phyloP scores from a whole-genome alignment of 2,888 invertebrate genomes.

The Mantis religiosa region DNA sequence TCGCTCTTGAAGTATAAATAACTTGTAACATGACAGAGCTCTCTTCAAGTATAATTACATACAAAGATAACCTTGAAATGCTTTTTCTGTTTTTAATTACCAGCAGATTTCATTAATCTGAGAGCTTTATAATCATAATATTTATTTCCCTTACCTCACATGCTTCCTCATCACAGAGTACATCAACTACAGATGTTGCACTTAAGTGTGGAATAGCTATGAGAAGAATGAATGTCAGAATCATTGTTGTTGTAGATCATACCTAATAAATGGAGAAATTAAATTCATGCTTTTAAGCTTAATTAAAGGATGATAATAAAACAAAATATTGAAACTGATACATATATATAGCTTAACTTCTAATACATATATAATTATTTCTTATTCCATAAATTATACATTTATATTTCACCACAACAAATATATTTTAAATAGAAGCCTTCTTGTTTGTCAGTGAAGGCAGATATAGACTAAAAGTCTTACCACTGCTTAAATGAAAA shows the following conservation, averaged over 20 bases:
- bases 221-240: not conserved
- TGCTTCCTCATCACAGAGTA: not conserved
- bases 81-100: no score
- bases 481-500: not conserved
- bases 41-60: no score
- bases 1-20: no score
- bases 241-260: not conserved
- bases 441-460: not conserved
- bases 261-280: not conserved
- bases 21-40: no score
- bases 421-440: not conserved
- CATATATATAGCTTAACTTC: no score
- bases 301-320: not conserved
- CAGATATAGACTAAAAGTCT: not conserved
- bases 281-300: not conserved
- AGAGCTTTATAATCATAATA: not conserved
- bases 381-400: no score
- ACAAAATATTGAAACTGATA: no score
- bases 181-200: not conserved
- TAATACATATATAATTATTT: no score
- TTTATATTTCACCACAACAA: not conserved
- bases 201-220: not conserved
- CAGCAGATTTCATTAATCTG: no score
- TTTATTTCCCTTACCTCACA: constrained; percentile 35
- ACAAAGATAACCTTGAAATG: no score